phyloP scores from a whole-genome alignment of 2,888 invertebrate species.

The Dione vanillae region DNA sequence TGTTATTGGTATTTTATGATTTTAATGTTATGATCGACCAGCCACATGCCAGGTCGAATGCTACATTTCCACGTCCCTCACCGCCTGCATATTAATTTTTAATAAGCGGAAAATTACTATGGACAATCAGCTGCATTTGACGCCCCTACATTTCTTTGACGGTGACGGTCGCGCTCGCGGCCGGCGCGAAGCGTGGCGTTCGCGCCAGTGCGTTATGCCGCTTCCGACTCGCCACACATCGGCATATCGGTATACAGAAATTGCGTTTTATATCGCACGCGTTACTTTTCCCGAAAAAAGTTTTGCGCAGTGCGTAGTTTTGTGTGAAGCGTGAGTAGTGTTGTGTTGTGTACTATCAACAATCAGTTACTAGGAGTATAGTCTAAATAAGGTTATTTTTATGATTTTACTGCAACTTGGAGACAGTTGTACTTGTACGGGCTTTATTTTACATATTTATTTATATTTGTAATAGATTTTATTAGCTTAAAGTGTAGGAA shows the following conservation, averaged over 20 bases:
- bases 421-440: conserved; percentile 9
- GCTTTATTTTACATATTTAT: not conserved
- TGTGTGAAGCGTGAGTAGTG: conserved; percentile 33
- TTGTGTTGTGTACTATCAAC: conserved; percentile 20
- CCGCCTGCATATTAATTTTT: conserved; percentile 60
- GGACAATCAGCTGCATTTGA: conserved; percentile 57
- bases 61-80: conserved; percentile 45
- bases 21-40: not conserved
- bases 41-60: conserved; percentile 27
- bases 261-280: conserved; percentile 57
- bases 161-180: conserved; percentile 47
- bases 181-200: conserved; percentile 52
- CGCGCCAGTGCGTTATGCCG: conserved; percentile 70
- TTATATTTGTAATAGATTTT: not conserved
- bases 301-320: conserved; percentile 46
- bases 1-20: not conserved
- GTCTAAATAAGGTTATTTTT: conserved; percentile 26
- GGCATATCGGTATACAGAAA: conserved; percentile 55
- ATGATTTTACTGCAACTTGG: conserved; percentile 21
- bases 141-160: conserved; percentile 78
- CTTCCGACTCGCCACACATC: conserved; percentile 74
- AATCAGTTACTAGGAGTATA: conserved; percentile 22
- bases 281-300: conserved; percentile 69
- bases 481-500: not conserved
- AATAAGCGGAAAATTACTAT: conserved; percentile 72